Base-by-base conservation (phyloP, 2,888 invertebrate genomes). In the Linyphia triangularis region DNA sequence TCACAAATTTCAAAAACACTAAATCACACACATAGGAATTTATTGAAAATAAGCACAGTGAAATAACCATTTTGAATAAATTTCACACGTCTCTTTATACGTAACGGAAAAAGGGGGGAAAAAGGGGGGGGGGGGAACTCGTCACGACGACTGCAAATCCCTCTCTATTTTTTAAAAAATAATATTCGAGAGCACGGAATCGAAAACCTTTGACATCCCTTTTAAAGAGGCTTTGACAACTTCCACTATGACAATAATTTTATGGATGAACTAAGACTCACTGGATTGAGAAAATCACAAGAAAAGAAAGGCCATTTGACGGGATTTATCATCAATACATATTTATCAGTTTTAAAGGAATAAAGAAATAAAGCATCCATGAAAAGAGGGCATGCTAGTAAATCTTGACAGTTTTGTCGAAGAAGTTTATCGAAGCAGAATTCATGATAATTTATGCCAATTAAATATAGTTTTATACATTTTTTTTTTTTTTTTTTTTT, bases 241-340 rank as follows among this genome's bases (percentile, higher is more conserved):
- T 51, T 51, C 51, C 51, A 51, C 51, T 51, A 5, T 51, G 51
- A n/a, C 51, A 51, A 51, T 51, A 51, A 51, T 51, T 51, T 51
- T 51, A 51, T 51, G 51, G 51, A 51, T 51, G 51, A 51, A 51
- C 51, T 51, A 51, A 51, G 51, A 51, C 51, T n/a, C 51, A n/a
- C 13, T 51, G 16, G 51, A 5, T n/a, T 51, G 51, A 13, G 51
- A 51, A 51, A 51, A 51, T 5, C 51, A 51, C 16, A n/a, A 16
- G 51, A 51, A 51, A 51, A 51, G n/a, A 33, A 33, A 9, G 51
- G 5, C 16, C 0, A 9, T 51, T 10, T 51, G 51, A 51, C 51
- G 51, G 51, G 51, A 13, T n/a, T 51, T 51, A 51, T 51, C 51
- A 51, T 51, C 51, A n/a, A 3, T 51, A 51, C 51, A 51, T 51